These are phyloP conservation scores for Buphagus erythrorhynchus DNA, from an alignment of 2,797 vertebrate genomes.

Conservation along the genomic window DNA sequence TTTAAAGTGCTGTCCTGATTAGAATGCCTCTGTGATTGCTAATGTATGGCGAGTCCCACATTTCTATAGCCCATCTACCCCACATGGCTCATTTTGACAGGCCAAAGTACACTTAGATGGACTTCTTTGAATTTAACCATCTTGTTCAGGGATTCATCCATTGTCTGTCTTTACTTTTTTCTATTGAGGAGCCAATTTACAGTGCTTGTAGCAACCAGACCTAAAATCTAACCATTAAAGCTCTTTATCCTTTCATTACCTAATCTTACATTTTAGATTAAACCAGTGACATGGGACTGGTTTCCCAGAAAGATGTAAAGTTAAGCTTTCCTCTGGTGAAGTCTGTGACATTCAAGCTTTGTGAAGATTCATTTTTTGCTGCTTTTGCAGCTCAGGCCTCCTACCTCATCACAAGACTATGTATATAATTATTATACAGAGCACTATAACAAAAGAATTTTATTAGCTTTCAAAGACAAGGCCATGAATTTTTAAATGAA, in stretches of 20 bases:
- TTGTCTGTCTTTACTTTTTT: conserved; percentile 13
- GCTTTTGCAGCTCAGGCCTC: not conserved
- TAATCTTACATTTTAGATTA: not conserved
- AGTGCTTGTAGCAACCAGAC: not conserved
- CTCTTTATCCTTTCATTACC: conserved; percentile 34
- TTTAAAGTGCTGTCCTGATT: conserved; percentile 60
- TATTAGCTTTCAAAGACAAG: not conserved
- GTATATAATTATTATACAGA: not conserved
- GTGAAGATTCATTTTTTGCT: not conserved
- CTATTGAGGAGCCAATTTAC: conserved; percentile 15
- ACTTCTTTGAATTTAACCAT: not conserved
- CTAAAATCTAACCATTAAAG: conserved; percentile 36
- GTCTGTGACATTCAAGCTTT: not conserved
- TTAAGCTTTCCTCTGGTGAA: not conserved
- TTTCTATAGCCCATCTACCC: conserved; percentile 1
- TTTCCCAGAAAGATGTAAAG: conserved; percentile 9
- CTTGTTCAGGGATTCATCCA: not conserved
- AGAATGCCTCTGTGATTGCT: conserved; percentile 50
- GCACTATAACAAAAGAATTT: not conserved
- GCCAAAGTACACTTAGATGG: not conserved
- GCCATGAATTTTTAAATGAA: not conserved
- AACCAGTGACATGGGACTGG: not conserved
- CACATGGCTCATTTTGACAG: not conserved
- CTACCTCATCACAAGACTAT: not conserved
- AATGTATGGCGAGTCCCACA: not conserved